phyloP scores from a whole-genome alignment of 2,113 vertebrate species.

The Glaucidium brasilianum region DNA sequence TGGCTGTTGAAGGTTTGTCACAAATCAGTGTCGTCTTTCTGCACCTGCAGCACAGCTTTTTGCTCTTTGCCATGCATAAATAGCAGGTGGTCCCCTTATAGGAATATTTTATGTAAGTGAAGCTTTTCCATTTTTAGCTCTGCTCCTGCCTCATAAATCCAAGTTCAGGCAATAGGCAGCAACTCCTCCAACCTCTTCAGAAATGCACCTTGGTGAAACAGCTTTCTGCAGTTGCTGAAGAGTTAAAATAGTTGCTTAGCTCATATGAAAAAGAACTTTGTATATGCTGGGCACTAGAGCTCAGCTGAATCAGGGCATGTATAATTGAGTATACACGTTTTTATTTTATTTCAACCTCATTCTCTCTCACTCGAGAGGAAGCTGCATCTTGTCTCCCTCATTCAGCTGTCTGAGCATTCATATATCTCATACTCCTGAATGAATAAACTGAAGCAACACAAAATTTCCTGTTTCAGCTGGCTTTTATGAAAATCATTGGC shows the following conservation, averaged over 20 bases:
- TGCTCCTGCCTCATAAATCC: not conserved
- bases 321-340: not conserved
- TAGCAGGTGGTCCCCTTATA: not conserved
- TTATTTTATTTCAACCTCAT: not conserved
- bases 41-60: slow-evolving; percentile 11
- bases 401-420: not conserved
- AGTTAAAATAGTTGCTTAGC: not conserved
- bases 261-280: not conserved
- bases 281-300: not conserved
- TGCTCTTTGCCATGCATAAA: slow-evolving; percentile 26
- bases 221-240: not conserved
- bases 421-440: not conserved
- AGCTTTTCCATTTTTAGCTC: not conserved
- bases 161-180: not conserved
- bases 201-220: not conserved
- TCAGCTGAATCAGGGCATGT: not conserved
- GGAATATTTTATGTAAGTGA: not conserved
- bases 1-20: slow-evolving; percentile 11
- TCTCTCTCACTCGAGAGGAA: not conserved
- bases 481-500: not conserved
- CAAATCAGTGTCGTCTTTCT: not conserved
- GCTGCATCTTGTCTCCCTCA: not conserved
- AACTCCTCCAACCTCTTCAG: not conserved
- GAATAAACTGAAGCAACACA: not conserved
- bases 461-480: not conserved